Base-by-base conservation (phyloP, 35 echinoderm and acorn worm genomes). In the Heliocidaris erythrogramma region DNA sequence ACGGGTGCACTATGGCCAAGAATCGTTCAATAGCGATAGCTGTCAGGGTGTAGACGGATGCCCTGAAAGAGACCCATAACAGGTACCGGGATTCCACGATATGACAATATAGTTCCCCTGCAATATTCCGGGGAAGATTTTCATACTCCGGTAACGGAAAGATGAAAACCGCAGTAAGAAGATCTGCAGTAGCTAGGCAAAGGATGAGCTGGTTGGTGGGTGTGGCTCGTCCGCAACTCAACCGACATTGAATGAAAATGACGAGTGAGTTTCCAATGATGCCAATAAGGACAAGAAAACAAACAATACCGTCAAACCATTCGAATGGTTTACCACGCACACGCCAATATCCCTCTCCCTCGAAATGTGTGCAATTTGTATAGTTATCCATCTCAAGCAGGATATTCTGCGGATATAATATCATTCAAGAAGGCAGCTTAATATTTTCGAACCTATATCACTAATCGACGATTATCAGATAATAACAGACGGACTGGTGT, bases 211-310 rank as follows among this genome's bases (percentile, higher is more conserved):
- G 86, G 30, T 89, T 89, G 12, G 86, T 13, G 5, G 86, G 12
- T 32, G 86, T 27, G 3, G 35, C 86, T 14, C 86, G 24, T 24
- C 12, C 21, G 12, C 86, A 16, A 18, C 69, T 29, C 14, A 89
- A 35, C 30, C 86, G 24, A 32, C 13, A 13, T 89, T 89, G 86
- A 32, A 89, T 89, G 24, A 89, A 14, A 30, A 89, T 89, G 21
- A 89, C 86, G 13, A 89, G 30, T 30, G 86, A 30, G 86, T 89
- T 89, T 89, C 86, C 86, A 30, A 89, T 35, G 24, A 89, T 89
- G 13, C 24, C 86, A 32, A 89, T 35, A 32, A 48, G 24, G 0
- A 91, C 7, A 24, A 91, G 12, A 24, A 91, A n/a, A 49, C 88
- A 90, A 2, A 18, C 13, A 35, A 49, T 49, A 35, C 14, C 52